Evolutionary conservation across 2,888 invertebrate genomes (phyloP).

Genomic region (Agonum fuliginosum): DNA sequence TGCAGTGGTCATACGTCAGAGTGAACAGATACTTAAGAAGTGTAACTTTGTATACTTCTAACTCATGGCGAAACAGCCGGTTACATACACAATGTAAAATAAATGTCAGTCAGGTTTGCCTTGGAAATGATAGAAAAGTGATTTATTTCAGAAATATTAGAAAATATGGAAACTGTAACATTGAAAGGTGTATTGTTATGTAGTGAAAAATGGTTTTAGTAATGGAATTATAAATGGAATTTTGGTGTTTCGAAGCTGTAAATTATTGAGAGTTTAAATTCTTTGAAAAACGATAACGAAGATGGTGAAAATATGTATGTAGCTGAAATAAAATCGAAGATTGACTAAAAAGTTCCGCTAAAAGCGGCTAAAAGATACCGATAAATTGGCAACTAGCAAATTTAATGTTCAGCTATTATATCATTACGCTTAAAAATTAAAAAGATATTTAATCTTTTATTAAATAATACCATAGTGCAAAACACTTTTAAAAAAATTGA

Average conservation of each 20-base stretch:
- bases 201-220: constrained; percentile 17
- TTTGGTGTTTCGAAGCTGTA: constrained; percentile 12
- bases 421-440: too few species aligned
- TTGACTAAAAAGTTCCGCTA: too few species aligned
- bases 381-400: too few species aligned
- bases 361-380: too few species aligned
- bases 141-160: constrained; percentile 13
- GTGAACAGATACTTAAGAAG: background rate
- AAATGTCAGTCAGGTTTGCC: constrained; percentile 1
- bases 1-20: background rate
- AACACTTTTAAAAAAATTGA: too few species aligned
- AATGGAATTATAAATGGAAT: constrained; percentile 19
- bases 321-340: too few species aligned
- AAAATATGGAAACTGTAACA: too few species aligned
- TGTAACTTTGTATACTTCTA: background rate
- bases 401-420: background rate
- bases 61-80: background rate
- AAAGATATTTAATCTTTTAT: too few species aligned
- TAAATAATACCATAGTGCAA: too few species aligned
- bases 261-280: background rate
- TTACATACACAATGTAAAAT: constrained; percentile 10
- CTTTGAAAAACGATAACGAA: background rate
- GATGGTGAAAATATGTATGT: too few species aligned
- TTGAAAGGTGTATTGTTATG: constrained; percentile 30
- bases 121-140: background rate